phyloP scores from a whole-genome alignment of 1,140 invertebrate genomes.

The Halyomorpha halys region DNA sequence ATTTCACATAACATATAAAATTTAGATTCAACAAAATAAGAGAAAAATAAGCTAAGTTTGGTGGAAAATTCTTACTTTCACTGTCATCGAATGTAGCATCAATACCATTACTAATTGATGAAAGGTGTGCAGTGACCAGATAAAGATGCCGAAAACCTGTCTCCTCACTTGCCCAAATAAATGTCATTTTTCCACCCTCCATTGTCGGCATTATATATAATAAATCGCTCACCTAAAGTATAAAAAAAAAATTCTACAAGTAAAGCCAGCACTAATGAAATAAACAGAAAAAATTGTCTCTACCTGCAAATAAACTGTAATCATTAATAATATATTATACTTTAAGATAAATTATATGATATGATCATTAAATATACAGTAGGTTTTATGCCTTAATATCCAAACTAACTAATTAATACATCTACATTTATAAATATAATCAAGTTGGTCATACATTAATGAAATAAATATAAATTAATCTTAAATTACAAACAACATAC shows the following conservation, averaged over 20 bases:
- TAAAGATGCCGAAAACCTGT: slow-evolving; percentile 87
- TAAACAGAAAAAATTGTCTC: too few species aligned
- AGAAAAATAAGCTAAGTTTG: background rate
- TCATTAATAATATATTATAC: too few species aligned
- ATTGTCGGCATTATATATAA: slow-evolving; percentile 65
- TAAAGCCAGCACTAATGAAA: slow-evolving; percentile 7
- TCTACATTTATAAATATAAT: background rate
- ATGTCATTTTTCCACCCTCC: slow-evolving; percentile 49
- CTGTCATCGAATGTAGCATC: slow-evolving; percentile 14
- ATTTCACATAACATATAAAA: too few species aligned
- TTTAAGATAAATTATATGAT: too few species aligned
- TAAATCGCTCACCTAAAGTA: slow-evolving; percentile 64
- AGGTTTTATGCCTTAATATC: too few species aligned
- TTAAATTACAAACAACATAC: slow-evolving; percentile 27
- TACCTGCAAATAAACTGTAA: too few species aligned
- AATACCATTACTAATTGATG: slow-evolving; percentile 21
- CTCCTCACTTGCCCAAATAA: slow-evolving; percentile 88
- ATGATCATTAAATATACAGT: too few species aligned
- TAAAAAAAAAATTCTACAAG: slow-evolving; percentile 1
- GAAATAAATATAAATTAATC: background rate
- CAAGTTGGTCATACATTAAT: too few species aligned
- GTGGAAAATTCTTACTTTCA: slow-evolving; percentile 18
- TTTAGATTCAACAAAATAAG: too few species aligned
- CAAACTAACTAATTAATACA: too few species aligned
- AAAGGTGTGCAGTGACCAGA: slow-evolving; percentile 44